Base-by-base conservation (phyloP, 2,113 vertebrate genomes). In the Scolopax mira region DNA sequence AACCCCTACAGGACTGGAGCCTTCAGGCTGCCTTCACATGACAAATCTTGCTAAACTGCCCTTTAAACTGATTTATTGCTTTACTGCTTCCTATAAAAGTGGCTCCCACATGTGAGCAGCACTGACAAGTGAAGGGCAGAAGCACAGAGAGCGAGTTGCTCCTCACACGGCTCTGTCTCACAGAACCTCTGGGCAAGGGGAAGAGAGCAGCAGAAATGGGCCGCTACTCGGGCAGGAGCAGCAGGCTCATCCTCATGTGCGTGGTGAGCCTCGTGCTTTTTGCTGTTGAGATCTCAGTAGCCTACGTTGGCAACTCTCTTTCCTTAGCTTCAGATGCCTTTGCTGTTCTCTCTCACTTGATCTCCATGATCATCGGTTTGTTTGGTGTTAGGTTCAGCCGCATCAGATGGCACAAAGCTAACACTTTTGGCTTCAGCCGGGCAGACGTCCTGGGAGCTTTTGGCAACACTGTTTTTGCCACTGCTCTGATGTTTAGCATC, bases 361-460 rank as follows among this genome's bases (percentile, higher is more conserved):
- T 98, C 35, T 98, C 98, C 77, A 98, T 98, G 98, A 70, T 98
- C 78, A 67, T 98, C 1, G 98, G 98, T 31, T 67, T 98, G 33
- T 55, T 93, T 0, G 78, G 97, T 0, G 75, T 98, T 17, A 42
- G 97, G 39, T 78, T 95, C 81, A 98, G 97, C 73, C 79, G 58
- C 1, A 46, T 98, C 39, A 33, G 6, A 2, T 94, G 84, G 97
- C 98, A 98, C 94, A 95, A 86, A 60, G 86, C 74, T 48, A 97
- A 82, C 96, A 98, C 98, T 0, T 98, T 80, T 0, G 98, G 98
- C 83, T 98, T 98, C 41, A 83, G 95, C 42, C 94, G 98, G 25
- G 98, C 98, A 0, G 98, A 98, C 0, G 98, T 98, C 7, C 72
- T 98, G 49, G 98, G 98, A 1, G 98, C 98, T 1, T 98, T 98